Evolutionary conservation across 1,140 invertebrate species (phyloP), one percentile per base, ranked within the genome.

Genomic region (Sitophilus oryzae): DNA sequence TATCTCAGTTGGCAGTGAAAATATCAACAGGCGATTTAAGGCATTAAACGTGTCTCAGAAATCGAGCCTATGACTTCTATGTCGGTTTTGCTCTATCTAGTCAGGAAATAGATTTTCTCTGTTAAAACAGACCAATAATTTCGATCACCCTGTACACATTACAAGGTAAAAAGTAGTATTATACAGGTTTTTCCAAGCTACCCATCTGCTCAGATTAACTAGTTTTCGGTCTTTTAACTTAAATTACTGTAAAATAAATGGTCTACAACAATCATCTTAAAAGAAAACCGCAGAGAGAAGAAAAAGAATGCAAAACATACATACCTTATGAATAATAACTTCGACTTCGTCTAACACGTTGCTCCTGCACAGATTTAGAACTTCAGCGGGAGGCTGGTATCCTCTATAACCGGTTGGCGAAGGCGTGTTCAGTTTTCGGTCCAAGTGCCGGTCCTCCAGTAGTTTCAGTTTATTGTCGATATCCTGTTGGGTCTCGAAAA

Each of bases 361-460:
- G 48, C n/a, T 66, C 52, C 51, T 67, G 64, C 65, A 77, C 57
- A 77, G 65, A 59, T 64, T 77, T 61, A 84, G 66, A 0, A 85
- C 77, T 47, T 86, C 83, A 1, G 78, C 77, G 0, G 85, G 85
- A n/a, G 84, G 84, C 50, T 80, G 79, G 71, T 88, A 89, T 62
- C 85, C 86, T 3, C 82, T 74, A 70, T 89, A 90, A 19, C 88
- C 88, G 1, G 86, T 89, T 2, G 84, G 83, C 0, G 83, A 86
- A 25, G 84, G 84, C 0, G 81, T 78, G 40, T 70, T 71, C n/a
- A 35, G 37, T 14, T 51, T 45, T 46, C 44, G 23, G 11, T 46
- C 11, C n/a, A 18, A 19, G 19, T 59, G 35, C 18, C 56, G 37
- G 34, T 42, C 47, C 5, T 30, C 41, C 49, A 59, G 52, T 10